Evolutionary conservation across 1,140 invertebrate species (phyloP), one percentile per base, ranked within the genome.

Genomic region (Apis florea): DNA sequence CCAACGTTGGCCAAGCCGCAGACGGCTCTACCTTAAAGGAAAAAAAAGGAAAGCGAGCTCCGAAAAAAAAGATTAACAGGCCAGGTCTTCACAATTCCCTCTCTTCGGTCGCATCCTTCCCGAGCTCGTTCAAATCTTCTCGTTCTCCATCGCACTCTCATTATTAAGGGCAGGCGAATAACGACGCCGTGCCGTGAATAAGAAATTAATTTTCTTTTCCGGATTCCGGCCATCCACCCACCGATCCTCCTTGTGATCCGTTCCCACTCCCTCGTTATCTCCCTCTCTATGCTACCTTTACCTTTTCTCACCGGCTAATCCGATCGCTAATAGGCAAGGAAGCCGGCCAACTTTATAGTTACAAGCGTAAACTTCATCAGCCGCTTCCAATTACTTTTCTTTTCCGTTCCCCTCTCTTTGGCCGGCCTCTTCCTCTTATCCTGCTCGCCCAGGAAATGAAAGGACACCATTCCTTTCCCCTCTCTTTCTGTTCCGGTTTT

Each of bases 291-390:
- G 1, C 13, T 19, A 2, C 49, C 31, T 5, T 26, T 26, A 21
- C 21, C 15, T 53, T 12, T 47, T 53, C 64, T 78, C 74, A 40
- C 56, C 54, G 58, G 77, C 76, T 88, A 87, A 88, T 88, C 83
- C 85, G 76, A 88, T 88, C 85, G 77, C 80, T 85, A 85, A 87
- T 88, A 88, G 73, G 64, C 69, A 84, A 88, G 79, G 85, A 78
- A 83, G 80, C 76, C 72, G 54, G 68, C 79, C 74, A 85, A 87
- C 86, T 88, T 88, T 87, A 84, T 82, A 88, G 86, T 84, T 87
- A 88, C 85, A 85, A 88, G 86, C 86, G 83, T 80, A 87, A 88
- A 88, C 86, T 87, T 88, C 85, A 87, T 88, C 79, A 87, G 79
- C 70, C 68, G 66, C 79, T 77, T 83, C 73, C 85, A 84, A 88